Conservation (phyloP, 2,113 vertebrate genomes). For the Phocoena phocoena region DNA sequence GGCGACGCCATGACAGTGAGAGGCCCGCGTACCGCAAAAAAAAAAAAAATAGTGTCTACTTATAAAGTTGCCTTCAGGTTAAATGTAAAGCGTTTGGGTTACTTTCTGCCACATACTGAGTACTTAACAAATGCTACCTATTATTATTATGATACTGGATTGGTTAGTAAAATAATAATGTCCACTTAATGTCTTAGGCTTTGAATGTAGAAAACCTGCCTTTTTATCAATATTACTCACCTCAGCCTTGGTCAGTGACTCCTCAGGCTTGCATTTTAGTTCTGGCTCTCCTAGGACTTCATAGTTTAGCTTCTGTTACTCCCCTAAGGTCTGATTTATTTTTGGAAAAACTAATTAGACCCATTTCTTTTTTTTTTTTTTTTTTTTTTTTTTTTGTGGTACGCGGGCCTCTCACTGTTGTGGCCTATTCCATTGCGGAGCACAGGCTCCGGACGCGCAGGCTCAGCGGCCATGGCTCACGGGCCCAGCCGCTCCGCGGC, state of each 20-base stretch:
- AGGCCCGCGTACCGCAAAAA: no score
- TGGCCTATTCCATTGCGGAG: no score
- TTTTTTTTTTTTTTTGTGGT: no score
- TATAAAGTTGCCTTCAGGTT: neutral
- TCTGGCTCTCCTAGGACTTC: neutral
- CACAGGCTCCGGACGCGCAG: no score
- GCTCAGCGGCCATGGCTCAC: no score
- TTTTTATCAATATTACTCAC: neutral
- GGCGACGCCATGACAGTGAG: no score
- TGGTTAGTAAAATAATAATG: neutral
- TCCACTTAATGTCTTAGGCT: neutral
- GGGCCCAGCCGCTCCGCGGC: no score
- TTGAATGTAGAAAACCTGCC: neutral
- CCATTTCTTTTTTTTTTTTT: neutral
- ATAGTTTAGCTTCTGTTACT: neutral
- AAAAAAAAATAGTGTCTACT: neutral
- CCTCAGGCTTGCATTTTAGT: neutral
- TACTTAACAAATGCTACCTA: neutral
- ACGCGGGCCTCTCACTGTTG: no score
- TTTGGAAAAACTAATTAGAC: neutral
- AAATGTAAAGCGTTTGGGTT: neutral
- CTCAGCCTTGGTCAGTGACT: neutral
- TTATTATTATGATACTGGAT: neutral
- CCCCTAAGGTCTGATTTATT: neutral
- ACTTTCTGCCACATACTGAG: neutral